Percentiles rank a stretch among this genome's conserved stretches.
Evolutionary conservation across 2,888 invertebrate species (phyloP).

Genomic region (Eristalis pertinax): DNA sequence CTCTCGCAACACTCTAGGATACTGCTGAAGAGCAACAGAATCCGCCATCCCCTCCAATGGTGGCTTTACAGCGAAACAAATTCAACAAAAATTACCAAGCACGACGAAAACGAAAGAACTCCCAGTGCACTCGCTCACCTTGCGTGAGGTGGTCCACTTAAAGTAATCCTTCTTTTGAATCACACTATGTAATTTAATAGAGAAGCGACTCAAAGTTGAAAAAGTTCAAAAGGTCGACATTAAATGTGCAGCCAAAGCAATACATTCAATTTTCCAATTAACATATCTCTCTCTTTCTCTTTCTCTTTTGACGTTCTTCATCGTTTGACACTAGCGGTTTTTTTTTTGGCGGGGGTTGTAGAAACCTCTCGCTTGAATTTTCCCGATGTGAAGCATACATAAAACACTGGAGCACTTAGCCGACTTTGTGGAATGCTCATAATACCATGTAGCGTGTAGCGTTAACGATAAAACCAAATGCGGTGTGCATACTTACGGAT

Average conservation of each 20-base stretch:
- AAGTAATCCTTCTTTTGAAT: neutral
- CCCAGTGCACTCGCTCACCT: neutral
- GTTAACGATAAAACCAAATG: conserved; percentile 41
- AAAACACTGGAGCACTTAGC: conserved; percentile 40
- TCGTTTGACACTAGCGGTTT: neutral
- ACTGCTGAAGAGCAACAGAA: no score
- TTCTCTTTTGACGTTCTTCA: neutral
- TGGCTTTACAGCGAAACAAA: neutral
- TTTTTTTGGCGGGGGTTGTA: neutral
- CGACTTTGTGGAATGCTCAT: conserved; percentile 52
- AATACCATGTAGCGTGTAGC: conserved; percentile 16
- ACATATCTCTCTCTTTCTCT: neutral
- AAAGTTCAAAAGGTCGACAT: neutral
- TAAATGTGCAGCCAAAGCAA: conserved; percentile 12
- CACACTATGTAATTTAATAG: neutral
- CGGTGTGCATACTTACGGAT: conserved; percentile 28
- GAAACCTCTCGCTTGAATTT: neutral
- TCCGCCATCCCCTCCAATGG: neutral
- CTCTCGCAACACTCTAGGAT: neutral
- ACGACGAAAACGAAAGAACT: neutral
- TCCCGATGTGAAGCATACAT: conserved; percentile 23
- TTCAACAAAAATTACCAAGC: neutral
- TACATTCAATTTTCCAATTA: conserved; percentile 37
- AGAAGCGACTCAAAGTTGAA: neutral
- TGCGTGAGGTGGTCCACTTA: neutral